Evolutionary conservation across 2,888 invertebrate species (phyloP).

Genomic region (Cephus spinipes): DNA sequence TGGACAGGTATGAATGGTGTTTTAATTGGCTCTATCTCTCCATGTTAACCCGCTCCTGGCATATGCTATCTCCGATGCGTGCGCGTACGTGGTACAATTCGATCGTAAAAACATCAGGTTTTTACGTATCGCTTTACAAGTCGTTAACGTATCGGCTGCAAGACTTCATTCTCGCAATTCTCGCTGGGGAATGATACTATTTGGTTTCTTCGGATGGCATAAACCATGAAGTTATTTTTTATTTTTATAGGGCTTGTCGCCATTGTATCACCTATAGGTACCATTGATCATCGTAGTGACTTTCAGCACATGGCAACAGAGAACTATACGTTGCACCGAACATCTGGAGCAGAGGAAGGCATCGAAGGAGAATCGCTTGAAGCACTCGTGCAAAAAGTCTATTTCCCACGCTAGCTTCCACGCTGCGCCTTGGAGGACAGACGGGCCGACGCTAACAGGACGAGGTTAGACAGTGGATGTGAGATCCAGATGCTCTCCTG

Average conservation of each 20-base stretch:
- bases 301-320: neutral
- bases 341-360: neutral
- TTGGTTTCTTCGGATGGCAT: neutral
- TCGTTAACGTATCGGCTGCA: neutral
- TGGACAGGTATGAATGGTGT: slow-evolving; percentile 26
- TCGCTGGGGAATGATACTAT: neutral
- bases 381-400: neutral
- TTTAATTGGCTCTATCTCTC: slow-evolving; percentile 24
- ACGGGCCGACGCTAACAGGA: neutral
- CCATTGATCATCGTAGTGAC: neutral
- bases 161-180: neutral
- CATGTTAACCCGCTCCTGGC: slow-evolving; percentile 3
- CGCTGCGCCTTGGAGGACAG: neutral
- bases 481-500: neutral
- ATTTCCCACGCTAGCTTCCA: neutral
- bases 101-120: neutral
- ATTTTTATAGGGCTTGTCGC: neutral
- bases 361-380: neutral
- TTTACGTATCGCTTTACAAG: neutral
- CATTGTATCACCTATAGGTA: neutral
- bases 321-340: neutral
- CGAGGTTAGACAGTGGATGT: neutral
- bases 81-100: neutral
- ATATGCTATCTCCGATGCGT: neutral
- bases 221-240: neutral